Conservation (phyloP, 2,888 invertebrate species). For the Lysandra bellargus region DNA sequence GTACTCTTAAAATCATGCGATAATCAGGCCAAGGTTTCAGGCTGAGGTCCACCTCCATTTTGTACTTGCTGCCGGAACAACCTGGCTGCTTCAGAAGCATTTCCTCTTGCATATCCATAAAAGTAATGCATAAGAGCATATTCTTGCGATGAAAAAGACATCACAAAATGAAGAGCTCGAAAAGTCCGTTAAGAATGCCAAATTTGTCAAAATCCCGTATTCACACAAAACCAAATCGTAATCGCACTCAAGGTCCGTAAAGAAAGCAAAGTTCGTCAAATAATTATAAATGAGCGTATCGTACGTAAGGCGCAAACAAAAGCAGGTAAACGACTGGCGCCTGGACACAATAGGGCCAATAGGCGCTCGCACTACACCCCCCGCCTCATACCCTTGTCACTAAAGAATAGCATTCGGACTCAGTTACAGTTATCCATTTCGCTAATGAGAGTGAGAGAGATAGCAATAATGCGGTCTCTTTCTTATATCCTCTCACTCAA, state of each 20-base stretch:
- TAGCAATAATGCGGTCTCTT: background rate
- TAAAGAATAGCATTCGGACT: too few species aligned
- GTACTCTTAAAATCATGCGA: background rate
- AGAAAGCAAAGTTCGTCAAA: too few species aligned
- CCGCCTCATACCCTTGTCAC: too few species aligned
- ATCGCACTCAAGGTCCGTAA: too few species aligned
- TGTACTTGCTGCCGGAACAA: constrained; percentile 20
- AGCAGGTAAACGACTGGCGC: too few species aligned
- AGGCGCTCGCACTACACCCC: too few species aligned
- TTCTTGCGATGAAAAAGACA: constrained; percentile 13
- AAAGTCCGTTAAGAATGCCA: constrained; percentile 21
- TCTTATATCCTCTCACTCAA: too few species aligned
- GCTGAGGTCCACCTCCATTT: constrained; percentile 7
- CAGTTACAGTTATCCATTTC: background rate
- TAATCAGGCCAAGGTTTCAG: constrained; percentile 12
- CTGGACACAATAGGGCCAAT: too few species aligned
- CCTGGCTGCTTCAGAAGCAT: constrained; percentile 20
- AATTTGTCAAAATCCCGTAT: too few species aligned
- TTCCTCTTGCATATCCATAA: constrained; percentile 26
- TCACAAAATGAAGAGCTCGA: constrained; percentile 20
- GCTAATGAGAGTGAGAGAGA: background rate
- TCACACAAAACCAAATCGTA: too few species aligned
- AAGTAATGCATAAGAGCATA: constrained; percentile 20
- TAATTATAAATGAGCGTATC: too few species aligned
- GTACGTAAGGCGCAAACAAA: too few species aligned